Percentiles rank a stretch among this genome's conserved stretches.
Evolutionary conservation across 2,888 invertebrate species (phyloP).

Genomic region (Sinodicranocentrus sp.): DNA sequence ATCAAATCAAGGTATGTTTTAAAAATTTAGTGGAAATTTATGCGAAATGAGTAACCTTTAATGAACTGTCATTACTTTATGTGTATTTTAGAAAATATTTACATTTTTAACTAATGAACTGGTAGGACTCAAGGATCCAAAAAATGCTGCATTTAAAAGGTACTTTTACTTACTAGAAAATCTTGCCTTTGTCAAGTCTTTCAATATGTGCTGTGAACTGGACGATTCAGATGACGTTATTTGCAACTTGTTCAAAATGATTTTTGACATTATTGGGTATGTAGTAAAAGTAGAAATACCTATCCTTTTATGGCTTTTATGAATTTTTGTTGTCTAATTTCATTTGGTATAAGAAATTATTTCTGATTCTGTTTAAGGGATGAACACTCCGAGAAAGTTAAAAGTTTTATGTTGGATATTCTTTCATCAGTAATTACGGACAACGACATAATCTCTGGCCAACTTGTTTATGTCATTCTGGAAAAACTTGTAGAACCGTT

Average conservation of each 20-base stretch:
- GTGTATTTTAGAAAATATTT: constrained; percentile 85
- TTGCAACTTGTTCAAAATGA: constrained; percentile 93
- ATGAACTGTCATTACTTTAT: neutral
- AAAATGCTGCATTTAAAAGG: constrained; percentile 97
- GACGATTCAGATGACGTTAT: constrained; percentile 99
- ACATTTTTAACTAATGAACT: constrained; percentile 96
- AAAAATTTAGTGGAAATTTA: neutral
- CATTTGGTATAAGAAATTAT: constrained; percentile 27
- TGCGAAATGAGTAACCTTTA: neutral
- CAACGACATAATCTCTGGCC: constrained; percentile 96
- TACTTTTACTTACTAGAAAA: constrained; percentile 98
- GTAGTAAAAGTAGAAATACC: constrained; percentile 78
- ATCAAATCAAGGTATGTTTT: constrained; percentile 86
- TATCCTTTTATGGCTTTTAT: neutral
- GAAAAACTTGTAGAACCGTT: constrained; percentile 96
- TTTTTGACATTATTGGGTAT: constrained; percentile 98
- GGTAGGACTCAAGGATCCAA: constrained; percentile 95
- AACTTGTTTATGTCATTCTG: constrained; percentile 94
- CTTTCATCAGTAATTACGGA: constrained; percentile 96
- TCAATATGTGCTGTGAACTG: constrained; percentile 94
- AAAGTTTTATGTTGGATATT: constrained; percentile 97
- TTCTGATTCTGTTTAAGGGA: constrained; percentile 82
- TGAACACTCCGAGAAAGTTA: constrained; percentile 97
- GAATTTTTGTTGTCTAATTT: too few relatives aligned
- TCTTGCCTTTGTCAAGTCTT: constrained; percentile 97